These are phyloP conservation scores for Lapara coniferarum DNA, from an alignment of 2,888 invertebrate species.

Conservation along the genomic window DNA sequence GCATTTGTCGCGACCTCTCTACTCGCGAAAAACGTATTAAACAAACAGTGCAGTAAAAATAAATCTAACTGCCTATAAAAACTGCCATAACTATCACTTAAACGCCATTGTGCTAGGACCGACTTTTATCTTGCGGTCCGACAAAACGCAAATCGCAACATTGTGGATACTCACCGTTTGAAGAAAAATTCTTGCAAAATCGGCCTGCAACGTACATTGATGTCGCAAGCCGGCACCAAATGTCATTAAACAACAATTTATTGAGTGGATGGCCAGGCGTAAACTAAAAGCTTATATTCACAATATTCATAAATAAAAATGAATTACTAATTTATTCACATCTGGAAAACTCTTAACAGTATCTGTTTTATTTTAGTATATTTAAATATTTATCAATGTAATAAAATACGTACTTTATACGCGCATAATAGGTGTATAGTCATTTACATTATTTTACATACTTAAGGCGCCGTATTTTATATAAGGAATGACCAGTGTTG, in stretches of 20 bases:
- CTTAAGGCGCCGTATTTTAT: background rate
- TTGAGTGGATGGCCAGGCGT: slow-evolving; percentile 46
- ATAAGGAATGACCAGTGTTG: background rate
- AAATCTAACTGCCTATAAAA: slow-evolving; percentile 84
- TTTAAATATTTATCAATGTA: slow-evolving; percentile 11
- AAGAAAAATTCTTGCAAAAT: slow-evolving; percentile 40
- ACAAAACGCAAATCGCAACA: slow-evolving; percentile 62
- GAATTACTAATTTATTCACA: slow-evolving; percentile 44
- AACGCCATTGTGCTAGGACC: slow-evolving; percentile 72
- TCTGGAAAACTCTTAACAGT: background rate
- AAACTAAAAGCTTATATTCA: slow-evolving; percentile 38
- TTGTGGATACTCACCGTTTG: slow-evolving; percentile 56
- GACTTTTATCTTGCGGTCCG: slow-evolving; percentile 67
- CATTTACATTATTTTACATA: slow-evolving; percentile 3
- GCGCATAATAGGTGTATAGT: background rate
- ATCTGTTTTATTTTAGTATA: background rate
- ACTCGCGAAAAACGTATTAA: slow-evolving; percentile 79
- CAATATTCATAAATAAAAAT: slow-evolving; percentile 47
- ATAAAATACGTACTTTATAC: slow-evolving; percentile 1
- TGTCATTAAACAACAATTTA: slow-evolving; percentile 51
- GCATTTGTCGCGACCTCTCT: slow-evolving; percentile 71
- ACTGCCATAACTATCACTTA: slow-evolving; percentile 84
- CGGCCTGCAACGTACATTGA: background rate
- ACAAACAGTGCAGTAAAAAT: slow-evolving; percentile 83
- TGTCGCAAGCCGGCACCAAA: slow-evolving; percentile 35